Evolutionary conservation across 2,888 invertebrate genomes (phyloP).

Genomic region (Colostygia pectinataria): DNA sequence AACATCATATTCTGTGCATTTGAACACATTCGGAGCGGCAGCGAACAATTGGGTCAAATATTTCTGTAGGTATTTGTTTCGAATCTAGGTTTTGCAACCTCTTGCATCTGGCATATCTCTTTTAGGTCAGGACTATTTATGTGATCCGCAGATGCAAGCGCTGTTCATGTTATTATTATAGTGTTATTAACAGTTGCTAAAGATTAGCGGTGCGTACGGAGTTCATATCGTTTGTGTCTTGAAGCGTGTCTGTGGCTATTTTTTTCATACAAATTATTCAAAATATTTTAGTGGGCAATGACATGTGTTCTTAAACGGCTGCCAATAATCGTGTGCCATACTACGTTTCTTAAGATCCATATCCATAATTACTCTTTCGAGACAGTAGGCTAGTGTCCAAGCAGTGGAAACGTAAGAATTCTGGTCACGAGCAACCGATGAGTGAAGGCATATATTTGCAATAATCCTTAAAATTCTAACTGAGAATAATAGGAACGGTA

Average conservation of each 20-base stretch:
- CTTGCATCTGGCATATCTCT: constrained; percentile 20
- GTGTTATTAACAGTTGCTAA: constrained; percentile 10
- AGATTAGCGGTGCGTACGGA: constrained; percentile 6
- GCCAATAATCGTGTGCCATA: no score
- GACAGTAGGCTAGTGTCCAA: no score
- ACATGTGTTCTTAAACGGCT: no score
- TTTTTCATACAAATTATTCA: no score
- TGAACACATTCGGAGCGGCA: constrained; percentile 17
- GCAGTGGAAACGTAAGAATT: no score
- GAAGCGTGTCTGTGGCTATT: neutral
- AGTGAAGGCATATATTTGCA: no score
- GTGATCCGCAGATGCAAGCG: constrained; percentile 14
- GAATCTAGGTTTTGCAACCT: constrained; percentile 24
- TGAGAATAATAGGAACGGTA: no score
- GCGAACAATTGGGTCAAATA: constrained; percentile 24
- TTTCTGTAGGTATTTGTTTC: constrained; percentile 23
- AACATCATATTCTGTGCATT: constrained; percentile 12
- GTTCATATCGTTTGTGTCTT: constrained; percentile 1
- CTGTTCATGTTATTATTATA: constrained; percentile 8
- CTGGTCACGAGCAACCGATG: no score
- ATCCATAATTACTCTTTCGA: no score
- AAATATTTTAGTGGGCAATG: no score
- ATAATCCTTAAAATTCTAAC: no score
- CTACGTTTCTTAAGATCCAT: no score
- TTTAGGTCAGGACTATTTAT: constrained; percentile 20